Evolutionary conservation across 2,797 vertebrate species (phyloP).

Genomic region (Myripristis murdjan): DNA sequence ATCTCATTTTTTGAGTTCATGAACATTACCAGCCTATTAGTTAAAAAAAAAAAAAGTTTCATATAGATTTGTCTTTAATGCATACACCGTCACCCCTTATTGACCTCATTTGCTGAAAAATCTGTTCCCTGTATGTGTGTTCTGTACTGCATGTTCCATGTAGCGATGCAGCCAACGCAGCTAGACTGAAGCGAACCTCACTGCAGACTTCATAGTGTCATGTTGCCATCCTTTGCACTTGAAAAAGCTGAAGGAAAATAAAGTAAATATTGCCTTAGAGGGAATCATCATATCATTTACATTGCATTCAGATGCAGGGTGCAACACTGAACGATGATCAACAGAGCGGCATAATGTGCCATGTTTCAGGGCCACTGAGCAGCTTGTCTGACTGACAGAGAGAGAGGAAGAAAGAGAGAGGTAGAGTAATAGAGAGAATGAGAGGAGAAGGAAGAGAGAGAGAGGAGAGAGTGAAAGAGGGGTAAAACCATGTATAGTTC

Average conservation of each 20-base stretch:
- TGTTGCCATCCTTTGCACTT: constrained; percentile 68
- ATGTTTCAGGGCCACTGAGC: constrained; percentile 86
- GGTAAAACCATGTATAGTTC: constrained; percentile 52
- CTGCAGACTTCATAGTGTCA: constrained; percentile 62
- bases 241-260: constrained; percentile 64
- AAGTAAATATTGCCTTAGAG: constrained; percentile 81
- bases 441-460: background rate
- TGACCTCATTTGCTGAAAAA: background rate
- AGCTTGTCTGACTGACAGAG: constrained; percentile 80
- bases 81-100: background rate
- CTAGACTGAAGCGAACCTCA: constrained; percentile 30
- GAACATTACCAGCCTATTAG: constrained; percentile 30
- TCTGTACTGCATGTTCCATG: constrained; percentile 3
- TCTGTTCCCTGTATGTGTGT: no score
- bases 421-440: constrained; percentile 15
- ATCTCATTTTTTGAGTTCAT: constrained; percentile 31
- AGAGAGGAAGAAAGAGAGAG: constrained; percentile 33
- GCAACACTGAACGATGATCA: constrained; percentile 78
- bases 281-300: constrained; percentile 87
- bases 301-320: constrained; percentile 79
- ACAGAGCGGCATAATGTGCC: constrained; percentile 81
- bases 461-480: constrained; percentile 25
- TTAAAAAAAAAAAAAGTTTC: constrained; percentile 21
- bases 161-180: background rate
- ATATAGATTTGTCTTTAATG: constrained; percentile 19